Base-by-base conservation (phyloP, 2,797 vertebrate genomes). In the Urocyon cinereoargenteus region DNA sequence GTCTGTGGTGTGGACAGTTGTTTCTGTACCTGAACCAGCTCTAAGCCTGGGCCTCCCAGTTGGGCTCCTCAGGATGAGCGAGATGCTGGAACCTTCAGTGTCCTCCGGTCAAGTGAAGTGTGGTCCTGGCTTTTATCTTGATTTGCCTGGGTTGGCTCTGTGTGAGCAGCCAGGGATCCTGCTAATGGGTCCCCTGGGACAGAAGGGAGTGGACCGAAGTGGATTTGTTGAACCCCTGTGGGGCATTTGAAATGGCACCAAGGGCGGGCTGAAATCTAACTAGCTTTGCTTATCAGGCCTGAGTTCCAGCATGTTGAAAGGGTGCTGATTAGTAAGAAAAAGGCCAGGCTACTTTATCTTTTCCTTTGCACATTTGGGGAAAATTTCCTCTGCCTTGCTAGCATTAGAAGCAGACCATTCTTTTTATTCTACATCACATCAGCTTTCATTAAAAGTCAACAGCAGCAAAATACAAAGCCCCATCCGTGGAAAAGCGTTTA, bases 351-450 rank as follows among this genome's bases (percentile, higher is more conserved):
- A 91, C 66, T 91, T 97, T 92, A 81, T 96, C 93, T 91, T 97
- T 97, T 78, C 90, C 75, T 97, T 97, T 97, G 93, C 88, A 94
- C 78, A 86, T 81, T 93, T 96, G 78, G 89, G 85, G 40, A 61
- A 83, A 93, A 83, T 68, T 75, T 21, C 73, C 85, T 93, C 64
- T 97, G 90, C 96, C 95, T 97, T 57, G 78, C 90, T 83, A 86
- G 82, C 95, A 92, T 97, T 90, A 89, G 95, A 97, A 97, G 91
- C 92, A 97, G 90, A 96, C 78, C 96, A 57, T 97, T 96, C 93
- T 96, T 78, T 34, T 91, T 94, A 93, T 70, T 91, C 55, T 78
- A 66, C 26, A 85, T 97, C 96, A 34, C 66, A 90, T 97, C 94
- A 85, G 93, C 90, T 97, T 95, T 90, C 62, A 85, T 92, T 92